Percentiles rank a stretch among this genome's conserved stretches.
Conservation (phyloP, 2,888 invertebrate species). For the Nomada flava region DNA sequence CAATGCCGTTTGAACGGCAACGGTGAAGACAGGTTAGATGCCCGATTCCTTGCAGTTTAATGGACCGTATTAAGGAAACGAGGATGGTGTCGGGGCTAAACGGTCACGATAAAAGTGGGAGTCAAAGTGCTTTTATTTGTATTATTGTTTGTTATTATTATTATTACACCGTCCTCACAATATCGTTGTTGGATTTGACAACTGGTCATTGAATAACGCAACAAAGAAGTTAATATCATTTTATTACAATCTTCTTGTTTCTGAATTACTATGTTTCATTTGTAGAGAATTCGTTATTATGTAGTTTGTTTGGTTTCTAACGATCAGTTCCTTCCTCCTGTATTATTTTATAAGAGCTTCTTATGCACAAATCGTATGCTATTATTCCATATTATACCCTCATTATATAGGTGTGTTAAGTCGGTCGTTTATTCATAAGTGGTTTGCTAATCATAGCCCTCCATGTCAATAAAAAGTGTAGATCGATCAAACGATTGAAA, state of each 20-base stretch:
- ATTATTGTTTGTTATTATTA: background rate
- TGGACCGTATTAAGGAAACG: too few relatives aligned
- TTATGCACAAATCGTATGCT: background rate
- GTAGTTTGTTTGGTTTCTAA: too few relatives aligned
- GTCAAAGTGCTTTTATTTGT: background rate
- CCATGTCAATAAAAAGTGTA: background rate
- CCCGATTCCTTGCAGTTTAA: too few relatives aligned
- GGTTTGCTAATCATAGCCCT: background rate
- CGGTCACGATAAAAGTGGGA: background rate
- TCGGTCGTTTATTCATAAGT: background rate
- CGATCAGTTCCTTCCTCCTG: too few relatives aligned
- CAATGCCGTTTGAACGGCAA: background rate
- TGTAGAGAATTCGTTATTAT: too few relatives aligned
- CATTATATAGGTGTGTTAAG: conserved; percentile 5
- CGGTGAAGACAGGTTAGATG: too few relatives aligned
- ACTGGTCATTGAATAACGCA: too few relatives aligned
- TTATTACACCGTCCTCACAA: background rate
- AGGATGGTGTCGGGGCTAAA: too few relatives aligned
- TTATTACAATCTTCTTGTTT: too few relatives aligned
- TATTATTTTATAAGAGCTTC: background rate
- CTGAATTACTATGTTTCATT: too few relatives aligned
- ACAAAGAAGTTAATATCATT: too few relatives aligned
- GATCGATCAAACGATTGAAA: background rate
- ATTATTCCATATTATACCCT: background rate
- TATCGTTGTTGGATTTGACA: background rate